phyloP scores from a whole-genome alignment of 2,888 invertebrate species.

The Erannis defoliaria region DNA sequence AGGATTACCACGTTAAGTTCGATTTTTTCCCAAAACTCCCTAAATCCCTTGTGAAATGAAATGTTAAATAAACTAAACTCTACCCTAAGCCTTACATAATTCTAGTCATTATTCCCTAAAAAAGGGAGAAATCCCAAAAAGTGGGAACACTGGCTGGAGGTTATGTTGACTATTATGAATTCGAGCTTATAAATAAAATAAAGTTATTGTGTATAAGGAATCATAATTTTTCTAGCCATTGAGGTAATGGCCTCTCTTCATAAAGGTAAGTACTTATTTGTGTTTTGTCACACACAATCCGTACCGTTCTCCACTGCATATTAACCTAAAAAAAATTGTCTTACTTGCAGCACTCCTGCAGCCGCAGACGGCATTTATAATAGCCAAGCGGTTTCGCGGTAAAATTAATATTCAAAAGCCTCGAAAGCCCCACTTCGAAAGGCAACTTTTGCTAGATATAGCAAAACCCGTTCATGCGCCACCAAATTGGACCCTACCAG shows the following conservation, averaged over 20 bases:
- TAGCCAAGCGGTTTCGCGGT: slow-evolving; percentile 89
- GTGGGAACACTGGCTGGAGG: no score
- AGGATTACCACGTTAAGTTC: no score
- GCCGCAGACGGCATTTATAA: slow-evolving; percentile 72
- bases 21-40: no score
- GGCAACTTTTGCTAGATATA: slow-evolving; percentile 89
- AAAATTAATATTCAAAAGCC: slow-evolving; percentile 93
- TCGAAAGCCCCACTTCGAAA: slow-evolving; percentile 89
- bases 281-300: background rate
- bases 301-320: background rate
- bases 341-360: slow-evolving; percentile 73
- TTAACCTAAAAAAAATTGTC: background rate
- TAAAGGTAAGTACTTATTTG: slow-evolving; percentile 51
- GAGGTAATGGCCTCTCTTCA: slow-evolving; percentile 57
- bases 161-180: no score
- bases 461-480: slow-evolving; percentile 87
- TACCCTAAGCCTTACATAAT: no score
- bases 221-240: no score
- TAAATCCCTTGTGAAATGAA: no score
- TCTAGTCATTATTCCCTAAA: no score
- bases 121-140: no score
- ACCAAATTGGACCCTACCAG: slow-evolving; percentile 75
- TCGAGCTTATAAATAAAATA: no score
- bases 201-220: no score
- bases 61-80: no score